Evolutionary conservation across 2,797 vertebrate species (phyloP).

Genomic region (Loris lydekkerianus): DNA sequence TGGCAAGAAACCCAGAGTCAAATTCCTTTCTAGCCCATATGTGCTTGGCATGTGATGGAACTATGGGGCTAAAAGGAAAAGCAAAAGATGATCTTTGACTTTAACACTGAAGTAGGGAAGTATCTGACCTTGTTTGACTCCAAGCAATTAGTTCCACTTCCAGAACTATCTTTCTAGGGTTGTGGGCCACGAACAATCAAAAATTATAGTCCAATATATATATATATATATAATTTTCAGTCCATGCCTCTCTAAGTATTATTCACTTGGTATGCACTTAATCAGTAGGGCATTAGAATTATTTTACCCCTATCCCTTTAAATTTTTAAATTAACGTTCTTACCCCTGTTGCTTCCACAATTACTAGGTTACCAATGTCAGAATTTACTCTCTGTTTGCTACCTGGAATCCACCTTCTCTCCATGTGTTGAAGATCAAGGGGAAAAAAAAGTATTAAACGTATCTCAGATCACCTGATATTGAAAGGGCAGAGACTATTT

Average conservation of each 20-base stretch:
- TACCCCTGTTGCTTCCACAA: background rate
- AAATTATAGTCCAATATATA: background rate
- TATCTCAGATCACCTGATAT: background rate
- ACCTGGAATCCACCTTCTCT: background rate
- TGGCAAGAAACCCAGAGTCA: background rate
- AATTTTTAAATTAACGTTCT: background rate
- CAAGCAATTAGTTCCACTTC: background rate
- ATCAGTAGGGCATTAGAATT: background rate
- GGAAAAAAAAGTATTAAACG: background rate
- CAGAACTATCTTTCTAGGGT: background rate
- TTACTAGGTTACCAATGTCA: background rate
- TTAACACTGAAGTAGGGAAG: background rate
- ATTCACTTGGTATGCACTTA: background rate
- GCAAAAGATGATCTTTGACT: background rate
- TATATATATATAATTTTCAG: too few species aligned
- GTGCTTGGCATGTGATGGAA: background rate
- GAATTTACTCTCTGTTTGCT: background rate
- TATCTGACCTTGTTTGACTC: background rate
- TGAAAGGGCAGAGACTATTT: background rate
- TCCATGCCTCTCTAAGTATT: background rate
- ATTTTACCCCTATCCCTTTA: background rate
- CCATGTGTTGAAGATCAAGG: background rate
- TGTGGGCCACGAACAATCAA: background rate
- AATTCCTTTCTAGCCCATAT: background rate
- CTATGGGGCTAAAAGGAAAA: background rate